phyloP scores from a whole-genome alignment of 2,113 vertebrate genomes.

The Nothocercus nigrocapillus region DNA sequence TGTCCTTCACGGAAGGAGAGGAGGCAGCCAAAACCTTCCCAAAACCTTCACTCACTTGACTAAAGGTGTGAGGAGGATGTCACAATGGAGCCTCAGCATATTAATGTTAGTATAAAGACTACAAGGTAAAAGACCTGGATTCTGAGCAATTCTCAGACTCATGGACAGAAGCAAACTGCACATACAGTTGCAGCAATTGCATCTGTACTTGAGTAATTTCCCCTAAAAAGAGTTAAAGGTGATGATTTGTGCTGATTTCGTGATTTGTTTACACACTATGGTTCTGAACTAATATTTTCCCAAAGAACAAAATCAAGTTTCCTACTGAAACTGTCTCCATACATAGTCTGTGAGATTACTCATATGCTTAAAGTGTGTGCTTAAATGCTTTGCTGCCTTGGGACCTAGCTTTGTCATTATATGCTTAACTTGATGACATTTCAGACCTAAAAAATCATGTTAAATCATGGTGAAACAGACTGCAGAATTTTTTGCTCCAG shows the following conservation, averaged over 20 bases:
- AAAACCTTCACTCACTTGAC: neutral
- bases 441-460: slow-evolving; percentile 54
- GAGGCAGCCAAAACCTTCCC: neutral
- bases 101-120: neutral
- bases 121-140: neutral
- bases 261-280: neutral
- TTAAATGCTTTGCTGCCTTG: slow-evolving; percentile 34
- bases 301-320: neutral
- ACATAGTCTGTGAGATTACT: neutral
- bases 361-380: neutral
- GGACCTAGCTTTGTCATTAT: slow-evolving; percentile 29
- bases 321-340: neutral
- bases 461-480: slow-evolving; percentile 24
- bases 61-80: neutral
- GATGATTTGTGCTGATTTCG: neutral
- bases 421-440: slow-evolving; percentile 53
- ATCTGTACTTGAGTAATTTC: neutral
- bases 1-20: neutral
- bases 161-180: neutral
- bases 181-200: neutral
- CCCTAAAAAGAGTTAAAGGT: neutral
- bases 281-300: neutral
- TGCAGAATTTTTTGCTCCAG: neutral
- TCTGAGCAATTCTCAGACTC: neutral
- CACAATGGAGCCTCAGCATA: neutral